A percentile compares a stretch with the other conserved stretches of the same genome.
Evolutionary conservation across 2,888 invertebrate genomes (phyloP).

Genomic region (Cantharis rufa): DNA sequence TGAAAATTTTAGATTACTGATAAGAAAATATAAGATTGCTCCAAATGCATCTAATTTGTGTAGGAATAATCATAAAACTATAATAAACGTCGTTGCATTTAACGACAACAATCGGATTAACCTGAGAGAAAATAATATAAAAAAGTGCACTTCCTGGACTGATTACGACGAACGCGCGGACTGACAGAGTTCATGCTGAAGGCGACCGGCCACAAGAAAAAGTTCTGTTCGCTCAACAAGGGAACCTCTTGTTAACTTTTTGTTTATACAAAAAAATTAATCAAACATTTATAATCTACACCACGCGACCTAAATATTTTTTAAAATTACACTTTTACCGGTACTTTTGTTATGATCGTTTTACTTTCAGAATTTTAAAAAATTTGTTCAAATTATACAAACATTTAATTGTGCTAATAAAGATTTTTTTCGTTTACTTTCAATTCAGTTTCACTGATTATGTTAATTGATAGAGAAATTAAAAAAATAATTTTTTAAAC

Average conservation of each 20-base stretch:
- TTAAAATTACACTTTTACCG: not conserved
- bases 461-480: not conserved
- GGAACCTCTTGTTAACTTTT: not conserved
- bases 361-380: not conserved
- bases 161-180: slow-evolving; percentile 17
- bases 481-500: not conserved
- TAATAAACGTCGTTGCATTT: slow-evolving; percentile 14
- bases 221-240: not conserved
- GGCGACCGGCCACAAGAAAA: not conserved
- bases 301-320: not conserved
- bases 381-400: not conserved
- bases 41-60: not conserved
- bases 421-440: not conserved
- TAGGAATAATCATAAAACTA: not conserved
- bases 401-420: not conserved
- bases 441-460: slow-evolving; percentile 4
- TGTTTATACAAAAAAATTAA: not conserved
- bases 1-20: not conserved
- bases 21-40: not conserved
- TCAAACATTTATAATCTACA: not conserved
- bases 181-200: not conserved
- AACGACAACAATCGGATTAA: slow-evolving; percentile 23
- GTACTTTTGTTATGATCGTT: not conserved
- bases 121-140: slow-evolving; percentile 16
- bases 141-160: slow-evolving; percentile 28